Evolutionary conservation across 2,888 invertebrate genomes (phyloP), one percentile per base, ranked within the genome.

Genomic region (Nymphalis urticae): DNA sequence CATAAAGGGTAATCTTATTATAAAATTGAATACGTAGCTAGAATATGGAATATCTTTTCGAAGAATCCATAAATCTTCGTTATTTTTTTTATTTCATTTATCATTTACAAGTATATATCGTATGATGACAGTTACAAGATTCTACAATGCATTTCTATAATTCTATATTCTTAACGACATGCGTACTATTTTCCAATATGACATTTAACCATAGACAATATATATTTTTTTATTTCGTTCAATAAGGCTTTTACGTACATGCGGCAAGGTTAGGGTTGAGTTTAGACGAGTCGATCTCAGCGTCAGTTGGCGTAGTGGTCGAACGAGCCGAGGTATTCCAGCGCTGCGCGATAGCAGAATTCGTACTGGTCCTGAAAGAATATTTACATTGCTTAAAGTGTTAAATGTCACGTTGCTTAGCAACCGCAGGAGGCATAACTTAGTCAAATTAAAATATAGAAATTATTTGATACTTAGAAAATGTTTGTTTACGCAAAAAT

Each of bases 281-380:
- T 72, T 86, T 87, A 93, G 78, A 93, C 91, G 76, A 93, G 92
- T 79, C 83, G 78, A 81, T 90, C 90, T 92, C 90, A 92, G 80
- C 88, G 92, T 96, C 95, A 97, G 94, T 96, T 97, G 87, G 97
- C 95, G 93, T 97, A 97, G 90, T 99, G 98, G 93, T 99, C 98
- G 92, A 99, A 99, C 32, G 98, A 98, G 79, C 98, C 98, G 87
- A 99, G 95, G 93, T 99, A 99, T 88, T 99, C 99, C 87, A 99
- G 94, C 79, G 99, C 98, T 72, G 99, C 99, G 80, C 98, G 96
- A 93, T 99, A 99, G 93, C 99, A 99, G 94, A 99, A 99, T 91
- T 99, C 98, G 93, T 99, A 99, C 93, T 99, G 99, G 93, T 99
- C 99, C 97, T 98, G 89, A 86, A 77, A 77, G 73, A 77, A 65